Evolutionary conservation across 1,140 invertebrate genomes (phyloP).

Genomic region (Oncopodura yosiiana): DNA sequence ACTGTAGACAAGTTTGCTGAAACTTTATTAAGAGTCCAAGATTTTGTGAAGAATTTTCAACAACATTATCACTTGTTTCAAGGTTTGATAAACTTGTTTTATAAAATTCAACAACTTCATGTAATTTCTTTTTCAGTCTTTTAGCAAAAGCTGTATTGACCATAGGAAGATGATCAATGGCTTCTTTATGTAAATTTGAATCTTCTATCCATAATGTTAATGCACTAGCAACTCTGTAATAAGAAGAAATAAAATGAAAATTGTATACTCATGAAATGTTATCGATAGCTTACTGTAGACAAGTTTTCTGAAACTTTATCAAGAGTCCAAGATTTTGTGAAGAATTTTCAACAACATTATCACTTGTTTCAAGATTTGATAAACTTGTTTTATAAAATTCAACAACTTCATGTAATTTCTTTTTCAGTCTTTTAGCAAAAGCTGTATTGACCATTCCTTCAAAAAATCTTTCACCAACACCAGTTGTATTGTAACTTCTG

Average conservation of each 20-base stretch:
- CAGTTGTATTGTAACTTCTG: slow-evolving; percentile 45
- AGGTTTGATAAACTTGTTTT: slow-evolving; percentile 29
- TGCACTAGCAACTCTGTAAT: slow-evolving; percentile 51
- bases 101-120: slow-evolving; percentile 55
- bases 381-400: slow-evolving; percentile 46
- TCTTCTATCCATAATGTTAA: slow-evolving; percentile 69
- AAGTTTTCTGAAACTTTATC: slow-evolving; percentile 5
- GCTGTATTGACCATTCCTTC: slow-evolving; percentile 57
- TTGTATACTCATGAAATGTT: neutral
- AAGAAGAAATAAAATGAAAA: slow-evolving; percentile 11
- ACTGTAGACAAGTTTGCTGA: slow-evolving; percentile 11
- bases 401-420: slow-evolving; percentile 54
- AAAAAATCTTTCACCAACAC: slow-evolving; percentile 67
- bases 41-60: too few relatives aligned
- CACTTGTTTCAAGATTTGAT: slow-evolving; percentile 3
- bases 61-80: slow-evolving; percentile 6
- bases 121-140: slow-evolving; percentile 58
- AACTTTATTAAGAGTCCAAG: slow-evolving; percentile 2
- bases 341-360: slow-evolving; percentile 1
- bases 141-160: slow-evolving; percentile 59
- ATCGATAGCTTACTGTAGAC: slow-evolving; percentile 7
- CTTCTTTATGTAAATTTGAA: slow-evolving; percentile 56
- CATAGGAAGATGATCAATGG: slow-evolving; percentile 59
- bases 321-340: slow-evolving; percentile 12
- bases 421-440: slow-evolving; percentile 63